These are phyloP conservation scores for Dilophus febrilis DNA, from an alignment of 2,888 invertebrate genomes.

Conservation along the genomic window DNA sequence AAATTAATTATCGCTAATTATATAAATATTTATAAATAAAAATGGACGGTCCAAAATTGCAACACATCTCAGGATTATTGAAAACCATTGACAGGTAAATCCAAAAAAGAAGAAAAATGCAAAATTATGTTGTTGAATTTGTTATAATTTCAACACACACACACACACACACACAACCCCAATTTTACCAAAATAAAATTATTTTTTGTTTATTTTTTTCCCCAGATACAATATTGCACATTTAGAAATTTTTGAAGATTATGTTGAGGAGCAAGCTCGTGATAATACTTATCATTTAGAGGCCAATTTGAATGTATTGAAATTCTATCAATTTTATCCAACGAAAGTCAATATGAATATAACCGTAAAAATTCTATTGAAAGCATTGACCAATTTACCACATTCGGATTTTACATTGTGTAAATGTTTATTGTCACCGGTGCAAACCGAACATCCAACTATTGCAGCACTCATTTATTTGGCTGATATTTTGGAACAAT, in stretches of 20 bases:
- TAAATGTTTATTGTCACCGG: constrained; percentile 82
- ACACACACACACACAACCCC: too few relatives aligned
- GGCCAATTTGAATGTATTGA: constrained; percentile 90
- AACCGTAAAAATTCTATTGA: constrained; percentile 78
- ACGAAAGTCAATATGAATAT: constrained; percentile 67
- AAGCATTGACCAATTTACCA: constrained; percentile 91
- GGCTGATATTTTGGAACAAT: constrained; percentile 81
- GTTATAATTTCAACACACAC: too few relatives aligned
- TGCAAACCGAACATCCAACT: constrained; percentile 66
- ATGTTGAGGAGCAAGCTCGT: constrained; percentile 81
- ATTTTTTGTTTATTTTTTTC: constrained; percentile 11
- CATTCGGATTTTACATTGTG: constrained; percentile 96
- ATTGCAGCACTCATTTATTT: constrained; percentile 75
- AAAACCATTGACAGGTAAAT: constrained; percentile 81
- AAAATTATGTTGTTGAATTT: too few relatives aligned
- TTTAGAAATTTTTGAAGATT: constrained; percentile 72
- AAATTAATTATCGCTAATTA: too few relatives aligned
- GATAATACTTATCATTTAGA: constrained; percentile 94
- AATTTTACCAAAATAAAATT: neutral
- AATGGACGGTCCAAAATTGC: constrained; percentile 30
- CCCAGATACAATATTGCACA: constrained; percentile 92
- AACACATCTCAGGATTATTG: constrained; percentile 66
- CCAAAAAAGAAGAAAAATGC: too few relatives aligned
- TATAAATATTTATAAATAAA: too few relatives aligned
- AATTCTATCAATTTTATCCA: constrained; percentile 93